These are phyloP conservation scores for Serripes groenlandicus DNA, from an alignment of 2,888 invertebrate genomes.

Conservation along the genomic window DNA sequence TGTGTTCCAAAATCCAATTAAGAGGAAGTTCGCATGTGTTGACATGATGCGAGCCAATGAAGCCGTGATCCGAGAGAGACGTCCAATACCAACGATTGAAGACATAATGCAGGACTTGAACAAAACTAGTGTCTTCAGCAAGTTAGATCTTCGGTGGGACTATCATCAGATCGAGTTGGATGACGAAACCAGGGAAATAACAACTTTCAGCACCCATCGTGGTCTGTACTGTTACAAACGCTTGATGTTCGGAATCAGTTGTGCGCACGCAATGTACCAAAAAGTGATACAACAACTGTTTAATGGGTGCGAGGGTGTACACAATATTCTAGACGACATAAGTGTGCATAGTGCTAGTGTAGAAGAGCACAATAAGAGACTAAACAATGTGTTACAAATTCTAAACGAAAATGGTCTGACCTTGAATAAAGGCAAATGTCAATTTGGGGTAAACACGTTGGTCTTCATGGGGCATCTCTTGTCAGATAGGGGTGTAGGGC, in stretches of 20 bases:
- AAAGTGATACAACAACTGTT: neutral
- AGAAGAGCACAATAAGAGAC: neutral
- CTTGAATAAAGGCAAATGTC: constrained; percentile 48
- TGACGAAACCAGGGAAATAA: neutral
- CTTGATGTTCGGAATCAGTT: constrained; percentile 64
- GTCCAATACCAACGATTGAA: neutral
- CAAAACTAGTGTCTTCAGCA: neutral
- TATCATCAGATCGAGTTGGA: constrained; percentile 9
- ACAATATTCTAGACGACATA: too few relatives aligned
- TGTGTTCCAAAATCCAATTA: neutral
- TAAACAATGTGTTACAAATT: too few relatives aligned
- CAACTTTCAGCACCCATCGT: constrained; percentile 62
- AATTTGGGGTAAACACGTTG: constrained; percentile 53
- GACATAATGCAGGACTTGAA: neutral
- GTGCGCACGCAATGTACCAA: constrained; percentile 52
- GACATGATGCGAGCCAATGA: constrained; percentile 7
- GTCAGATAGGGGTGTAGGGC: constrained; percentile 34
- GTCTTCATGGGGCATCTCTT: constrained; percentile 58
- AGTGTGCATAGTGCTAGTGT: neutral
- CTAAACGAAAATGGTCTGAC: neutral
- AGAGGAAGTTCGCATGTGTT: neutral
- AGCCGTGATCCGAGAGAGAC: neutral
- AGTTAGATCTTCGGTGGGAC: neutral
- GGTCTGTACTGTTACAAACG: constrained; percentile 63
- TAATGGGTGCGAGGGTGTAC: too few relatives aligned